These are phyloP conservation scores for Sebastiscus albofasciatus DNA, from an alignment of 2,797 vertebrate species.

Conservation along the genomic window DNA sequence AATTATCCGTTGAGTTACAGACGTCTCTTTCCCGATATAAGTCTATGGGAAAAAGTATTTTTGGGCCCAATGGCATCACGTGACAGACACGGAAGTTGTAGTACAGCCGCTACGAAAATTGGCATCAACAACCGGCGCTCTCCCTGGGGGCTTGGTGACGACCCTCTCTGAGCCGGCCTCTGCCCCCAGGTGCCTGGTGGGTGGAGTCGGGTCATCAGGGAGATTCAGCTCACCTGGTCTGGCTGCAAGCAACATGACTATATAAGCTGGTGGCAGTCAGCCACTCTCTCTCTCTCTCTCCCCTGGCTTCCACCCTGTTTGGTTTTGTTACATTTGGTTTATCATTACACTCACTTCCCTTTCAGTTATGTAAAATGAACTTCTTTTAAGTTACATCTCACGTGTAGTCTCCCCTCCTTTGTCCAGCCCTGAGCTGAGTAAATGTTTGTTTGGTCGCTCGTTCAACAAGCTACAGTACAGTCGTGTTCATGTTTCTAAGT, in stretches of 20 bases:
- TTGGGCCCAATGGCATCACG: too few relatives aligned
- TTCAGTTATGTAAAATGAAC: neutral
- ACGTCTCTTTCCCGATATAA: too few relatives aligned
- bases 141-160: neutral
- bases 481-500: neutral
- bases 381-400: neutral
- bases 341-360: neutral
- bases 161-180: neutral
- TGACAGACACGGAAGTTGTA: too few relatives aligned
- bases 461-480: neutral
- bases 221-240: neutral
- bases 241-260: neutral
- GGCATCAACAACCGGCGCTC: too few relatives aligned
- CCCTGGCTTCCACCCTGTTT: neutral
- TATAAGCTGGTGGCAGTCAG: neutral
- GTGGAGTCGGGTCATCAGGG: neutral
- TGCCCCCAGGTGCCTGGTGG: neutral
- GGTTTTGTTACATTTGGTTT: neutral
- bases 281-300: neutral
- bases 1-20: too few relatives aligned
- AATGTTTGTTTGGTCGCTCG: neutral
- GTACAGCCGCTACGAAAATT: rapidly evolving
- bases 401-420: neutral
- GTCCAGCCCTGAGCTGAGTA: neutral
- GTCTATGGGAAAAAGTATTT: too few relatives aligned